phyloP scores from a whole-genome alignment of 30 jellyfish, hydroid and myxozoan species.

The Nemopilema nomurai region DNA sequence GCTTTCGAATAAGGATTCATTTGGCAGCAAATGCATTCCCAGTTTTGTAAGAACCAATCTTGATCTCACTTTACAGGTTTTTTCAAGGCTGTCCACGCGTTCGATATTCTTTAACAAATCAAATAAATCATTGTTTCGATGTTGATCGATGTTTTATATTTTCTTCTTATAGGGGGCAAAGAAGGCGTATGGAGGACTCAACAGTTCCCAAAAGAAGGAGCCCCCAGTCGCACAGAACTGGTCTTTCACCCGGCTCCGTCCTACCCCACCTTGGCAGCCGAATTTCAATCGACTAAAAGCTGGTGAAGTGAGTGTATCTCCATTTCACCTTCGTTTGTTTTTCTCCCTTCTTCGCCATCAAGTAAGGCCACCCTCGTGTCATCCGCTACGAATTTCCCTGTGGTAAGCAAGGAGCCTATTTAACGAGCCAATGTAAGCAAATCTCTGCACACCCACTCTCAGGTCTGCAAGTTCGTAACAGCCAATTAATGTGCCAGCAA shows the following conservation, averaged over 20 bases:
- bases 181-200: conserved; percentile 28
- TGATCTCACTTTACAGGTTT: not conserved
- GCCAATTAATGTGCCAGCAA: too few species aligned
- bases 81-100: not conserved
- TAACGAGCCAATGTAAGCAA: too few species aligned
- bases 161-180: conserved; percentile 42
- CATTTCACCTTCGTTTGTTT: too few species aligned
- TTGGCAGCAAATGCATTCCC: not conserved
- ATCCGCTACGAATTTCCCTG: too few species aligned
- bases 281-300: conserved; percentile 70
- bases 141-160: not conserved
- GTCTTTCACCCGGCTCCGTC: conserved; percentile 94
- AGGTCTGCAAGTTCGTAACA: too few species aligned
- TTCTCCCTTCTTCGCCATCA: too few species aligned
- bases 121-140: not conserved
- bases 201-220: conserved; percentile 64
- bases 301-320: conserved; percentile 66
- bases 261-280: conserved; percentile 98
- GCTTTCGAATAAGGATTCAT: not conserved
- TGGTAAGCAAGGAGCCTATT: too few species aligned
- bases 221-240: conserved; percentile 73
- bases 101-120: too few species aligned
- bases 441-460: too few species aligned
- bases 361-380: too few species aligned
- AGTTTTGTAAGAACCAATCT: not conserved